Percentiles rank a stretch among this genome's conserved stretches.
Evolutionary conservation across 2,797 vertebrate genomes (phyloP).

Genomic region (Pelobates cultripes): DNA sequence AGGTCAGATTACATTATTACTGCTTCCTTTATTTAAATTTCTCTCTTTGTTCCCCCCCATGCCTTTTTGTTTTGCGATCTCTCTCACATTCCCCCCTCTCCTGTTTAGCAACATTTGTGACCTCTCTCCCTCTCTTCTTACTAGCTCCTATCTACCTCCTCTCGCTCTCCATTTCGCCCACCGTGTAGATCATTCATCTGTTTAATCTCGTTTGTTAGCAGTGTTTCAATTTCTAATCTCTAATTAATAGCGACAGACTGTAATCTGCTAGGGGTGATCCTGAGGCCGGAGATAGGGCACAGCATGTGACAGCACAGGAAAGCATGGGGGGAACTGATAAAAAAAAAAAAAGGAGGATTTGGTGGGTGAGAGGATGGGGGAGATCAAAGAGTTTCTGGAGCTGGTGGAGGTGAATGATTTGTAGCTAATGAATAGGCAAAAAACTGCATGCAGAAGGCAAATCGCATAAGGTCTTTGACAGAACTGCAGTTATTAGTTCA

Average conservation of each 20-base stretch:
- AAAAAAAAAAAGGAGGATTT: no score
- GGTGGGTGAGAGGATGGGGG: not conserved
- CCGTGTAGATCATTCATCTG: not conserved
- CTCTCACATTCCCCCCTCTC: not conserved
- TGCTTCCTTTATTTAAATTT: no score
- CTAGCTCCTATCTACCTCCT: no score
- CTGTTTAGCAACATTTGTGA: not conserved
- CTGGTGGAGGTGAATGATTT: not conserved
- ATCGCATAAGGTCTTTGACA: no score
- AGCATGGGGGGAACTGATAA: no score
- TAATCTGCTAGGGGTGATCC: conserved; percentile 16
- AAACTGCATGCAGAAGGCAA: not conserved
- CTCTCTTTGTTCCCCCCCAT: no score
- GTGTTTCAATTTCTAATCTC: conserved; percentile 4
- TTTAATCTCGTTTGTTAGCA: conserved; percentile 37
- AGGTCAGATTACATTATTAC: not conserved
- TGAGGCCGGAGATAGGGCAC: not conserved
- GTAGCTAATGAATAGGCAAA: not conserved
- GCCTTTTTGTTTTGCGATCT: not conserved
- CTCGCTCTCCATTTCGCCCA: not conserved
- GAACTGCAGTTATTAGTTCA: no score
- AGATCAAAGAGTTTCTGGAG: not conserved
- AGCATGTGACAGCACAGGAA: not conserved
- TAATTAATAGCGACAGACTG: conserved; percentile 3
- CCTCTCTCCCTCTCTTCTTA: conserved; percentile 4